Evolutionary conservation across 2,888 invertebrate species (phyloP), one percentile per base, ranked within the genome.

Genomic region (Chloroclysta siterata): DNA sequence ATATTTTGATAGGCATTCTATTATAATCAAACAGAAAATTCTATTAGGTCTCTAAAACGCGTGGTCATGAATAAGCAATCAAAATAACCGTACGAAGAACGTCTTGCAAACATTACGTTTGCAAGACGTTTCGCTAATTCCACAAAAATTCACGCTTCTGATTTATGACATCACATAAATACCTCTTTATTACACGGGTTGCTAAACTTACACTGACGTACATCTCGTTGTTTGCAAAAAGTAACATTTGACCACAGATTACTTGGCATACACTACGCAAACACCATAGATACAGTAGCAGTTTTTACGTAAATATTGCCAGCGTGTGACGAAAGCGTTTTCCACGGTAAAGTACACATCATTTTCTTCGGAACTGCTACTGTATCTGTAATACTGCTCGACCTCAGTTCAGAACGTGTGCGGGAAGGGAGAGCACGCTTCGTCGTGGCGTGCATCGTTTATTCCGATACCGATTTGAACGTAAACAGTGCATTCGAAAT

Each of bases 271-370:
- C 5, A 58, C 53, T 60, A 54, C 28, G 14, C 33, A 48, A 50
- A 22, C 11, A 33, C 29, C 60, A 53, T 17, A 53, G 53, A 41
- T 48, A n/a, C n/a, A 8, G 13, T 11, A 44, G 17, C 14, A 63
- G 63, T 63, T 46, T 7, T 22, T 58, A 54, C 5, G 47, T 36
- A 56, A 50, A 56, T 48, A 53, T 29, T 36, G 44, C 36, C 36
- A 50, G 33, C 61, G 52, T 75, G 77, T 82, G 81, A 84, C 81
- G 80, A 87, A 85, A 85, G 76, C 82, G 81, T 88, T 91, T 91
- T 89, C 88, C 89, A 79, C 77, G 80, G 74, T 73, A 66, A 73
- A 70, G 64, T 72, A 74, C 72, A 79, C 73, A 84, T 87, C 84
- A 71, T 73, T 72, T 72, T 72, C 72, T 62, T 65, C 14, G 28